A percentile compares a stretch with the other conserved stretches of the same genome.
Evolutionary conservation across 2,113 vertebrate species (phyloP).

Genomic region (Sceloporus undulatus): DNA sequence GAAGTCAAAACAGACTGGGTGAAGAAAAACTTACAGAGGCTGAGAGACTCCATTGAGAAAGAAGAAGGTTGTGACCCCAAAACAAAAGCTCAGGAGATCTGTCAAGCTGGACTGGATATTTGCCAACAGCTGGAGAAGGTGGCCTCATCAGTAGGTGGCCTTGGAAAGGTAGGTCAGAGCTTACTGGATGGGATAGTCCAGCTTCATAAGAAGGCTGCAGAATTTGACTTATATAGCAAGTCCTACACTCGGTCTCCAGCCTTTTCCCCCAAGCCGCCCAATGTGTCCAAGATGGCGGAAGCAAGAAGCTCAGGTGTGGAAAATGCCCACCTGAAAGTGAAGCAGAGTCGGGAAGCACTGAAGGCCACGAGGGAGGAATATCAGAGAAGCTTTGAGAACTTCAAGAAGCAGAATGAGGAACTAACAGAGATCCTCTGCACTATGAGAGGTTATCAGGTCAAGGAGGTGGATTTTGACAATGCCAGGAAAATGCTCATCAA

Average conservation of each 20-base stretch:
- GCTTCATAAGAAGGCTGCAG: constrained; percentile 24
- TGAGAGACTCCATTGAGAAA: neutral
- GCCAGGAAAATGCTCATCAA: constrained; percentile 57
- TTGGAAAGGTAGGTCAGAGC: neutral
- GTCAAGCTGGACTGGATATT: neutral
- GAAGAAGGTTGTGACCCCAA: constrained; percentile 15
- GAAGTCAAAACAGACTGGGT: constrained; percentile 19
- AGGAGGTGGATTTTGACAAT: constrained; percentile 63
- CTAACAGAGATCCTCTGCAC: constrained; percentile 53
- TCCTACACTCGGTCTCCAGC: constrained; percentile 12
- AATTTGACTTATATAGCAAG: constrained; percentile 21
- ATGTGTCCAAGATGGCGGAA: constrained; percentile 17
- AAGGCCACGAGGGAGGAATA: constrained; percentile 19
- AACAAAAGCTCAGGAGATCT: constrained; percentile 22
- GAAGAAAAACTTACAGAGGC: neutral
- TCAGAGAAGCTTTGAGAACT: constrained; percentile 36
- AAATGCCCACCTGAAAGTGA: constrained; percentile 1
- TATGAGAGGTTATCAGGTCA: constrained; percentile 58
- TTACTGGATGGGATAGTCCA: constrained; percentile 22
- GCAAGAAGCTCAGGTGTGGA: neutral
- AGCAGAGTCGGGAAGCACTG: neutral
- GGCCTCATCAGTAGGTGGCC: constrained; percentile 27
- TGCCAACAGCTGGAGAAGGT: constrained; percentile 22
- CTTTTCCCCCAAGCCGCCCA: constrained; percentile 6
- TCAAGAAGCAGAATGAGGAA: constrained; percentile 62